These are phyloP conservation scores for Zosterops borbonicus DNA, from an alignment of 2,113 vertebrate genomes.

Conservation along the genomic window DNA sequence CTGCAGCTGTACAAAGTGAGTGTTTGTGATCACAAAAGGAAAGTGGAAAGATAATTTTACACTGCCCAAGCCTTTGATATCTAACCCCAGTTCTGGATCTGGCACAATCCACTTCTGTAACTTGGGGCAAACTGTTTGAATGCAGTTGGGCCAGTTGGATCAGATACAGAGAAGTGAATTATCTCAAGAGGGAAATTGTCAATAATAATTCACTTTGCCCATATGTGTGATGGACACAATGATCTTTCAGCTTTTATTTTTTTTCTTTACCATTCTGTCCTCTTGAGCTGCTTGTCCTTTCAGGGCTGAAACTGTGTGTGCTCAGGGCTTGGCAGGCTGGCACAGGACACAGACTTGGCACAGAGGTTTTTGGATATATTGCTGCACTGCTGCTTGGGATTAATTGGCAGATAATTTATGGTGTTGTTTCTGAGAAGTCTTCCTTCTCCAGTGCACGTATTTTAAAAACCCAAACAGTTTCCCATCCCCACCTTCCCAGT, in stretches of 20 bases:
- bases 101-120: background rate
- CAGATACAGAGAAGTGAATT: background rate
- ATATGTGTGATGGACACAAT: background rate
- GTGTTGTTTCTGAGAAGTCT: background rate
- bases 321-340: background rate
- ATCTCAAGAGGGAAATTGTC: background rate
- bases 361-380: background rate
- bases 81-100: background rate
- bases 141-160: background rate
- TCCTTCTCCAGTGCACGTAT: background rate
- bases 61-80: background rate
- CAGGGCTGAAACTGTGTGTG: background rate
- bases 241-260: background rate
- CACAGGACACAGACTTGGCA: background rate
- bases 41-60: background rate
- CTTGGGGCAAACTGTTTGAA: background rate
- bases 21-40: background rate
- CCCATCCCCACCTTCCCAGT: background rate
- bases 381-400: background rate
- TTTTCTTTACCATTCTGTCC: background rate
- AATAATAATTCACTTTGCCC: background rate
- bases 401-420: background rate
- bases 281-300: background rate
- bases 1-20: background rate
- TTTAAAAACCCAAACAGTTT: background rate